Evolutionary conservation across 2,797 vertebrate genomes (phyloP).

Genomic region (Tapera naevia): DNA sequence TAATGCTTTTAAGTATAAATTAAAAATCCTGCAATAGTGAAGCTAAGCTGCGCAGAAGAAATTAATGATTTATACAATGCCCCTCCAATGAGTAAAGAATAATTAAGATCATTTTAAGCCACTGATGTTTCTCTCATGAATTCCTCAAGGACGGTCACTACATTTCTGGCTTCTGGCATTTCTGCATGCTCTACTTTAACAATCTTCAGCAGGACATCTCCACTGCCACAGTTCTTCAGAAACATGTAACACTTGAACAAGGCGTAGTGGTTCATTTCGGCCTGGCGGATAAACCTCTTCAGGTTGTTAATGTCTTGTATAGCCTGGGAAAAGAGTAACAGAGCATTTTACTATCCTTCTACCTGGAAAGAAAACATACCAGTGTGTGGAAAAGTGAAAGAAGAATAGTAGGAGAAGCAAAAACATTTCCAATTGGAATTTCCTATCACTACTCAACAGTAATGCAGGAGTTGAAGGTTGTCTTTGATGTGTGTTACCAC

Average conservation of each 20-base stretch:
- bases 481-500: neutral
- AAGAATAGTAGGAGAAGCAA: neutral
- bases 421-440: neutral
- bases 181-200: conserved; percentile 91
- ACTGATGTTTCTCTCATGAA: conserved; percentile 85
- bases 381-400: neutral
- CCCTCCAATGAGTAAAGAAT: neutral
- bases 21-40: neutral
- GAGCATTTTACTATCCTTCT: neutral
- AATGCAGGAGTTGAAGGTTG: neutral
- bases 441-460: neutral
- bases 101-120: conserved; percentile 18
- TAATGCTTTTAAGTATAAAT: conserved; percentile 32
- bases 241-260: conserved; percentile 95
- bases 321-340: conserved; percentile 79
- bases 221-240: conserved; percentile 94
- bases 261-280: conserved; percentile 97
- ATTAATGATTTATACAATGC: neutral
- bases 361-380: neutral
- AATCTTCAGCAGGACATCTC: conserved; percentile 91
- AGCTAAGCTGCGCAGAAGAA: conserved; percentile 13
- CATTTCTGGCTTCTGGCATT: conserved; percentile 90
- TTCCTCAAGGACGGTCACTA: conserved; percentile 92
- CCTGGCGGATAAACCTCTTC: conserved; percentile 95
- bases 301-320: conserved; percentile 99